Evolutionary conservation across 2,113 vertebrate genomes (phyloP).

Genomic region (Hucho hucho): DNA sequence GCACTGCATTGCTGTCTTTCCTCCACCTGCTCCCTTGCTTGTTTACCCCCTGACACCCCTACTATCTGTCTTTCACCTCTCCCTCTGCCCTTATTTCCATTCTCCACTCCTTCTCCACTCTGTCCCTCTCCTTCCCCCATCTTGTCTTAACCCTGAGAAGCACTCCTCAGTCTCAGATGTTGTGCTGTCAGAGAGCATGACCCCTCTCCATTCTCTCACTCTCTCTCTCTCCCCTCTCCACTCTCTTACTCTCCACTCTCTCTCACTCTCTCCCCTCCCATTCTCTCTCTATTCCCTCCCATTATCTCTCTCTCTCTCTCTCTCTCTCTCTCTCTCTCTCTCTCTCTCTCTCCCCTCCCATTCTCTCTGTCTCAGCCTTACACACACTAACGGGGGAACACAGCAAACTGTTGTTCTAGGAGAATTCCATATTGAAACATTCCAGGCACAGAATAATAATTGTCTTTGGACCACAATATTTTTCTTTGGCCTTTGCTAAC

Average conservation of each 20-base stretch:
- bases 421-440: conserved; percentile 1
- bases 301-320: no score
- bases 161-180: conserved; percentile 49
- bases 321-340: no score
- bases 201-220: conserved; percentile 6
- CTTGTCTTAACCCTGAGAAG: conserved; percentile 42
- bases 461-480: background rate
- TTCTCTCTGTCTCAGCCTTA: background rate
- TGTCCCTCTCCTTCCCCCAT: background rate
- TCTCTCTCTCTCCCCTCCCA: no score
- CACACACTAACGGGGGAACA: conserved; percentile 22
- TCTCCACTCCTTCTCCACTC: background rate
- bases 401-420: background rate
- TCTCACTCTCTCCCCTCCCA: no score
- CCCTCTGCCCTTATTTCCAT: background rate
- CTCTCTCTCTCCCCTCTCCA: conserved; percentile 1
- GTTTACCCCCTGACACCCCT: conserved; percentile 31
- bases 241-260: no score
- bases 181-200: conserved; percentile 53
- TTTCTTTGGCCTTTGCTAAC: conserved; percentile 1
- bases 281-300: no score
- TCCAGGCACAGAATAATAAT: background rate
- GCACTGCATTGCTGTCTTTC: conserved; percentile 33
- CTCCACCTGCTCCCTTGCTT: conserved; percentile 1
- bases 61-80: conserved; percentile 30